A percentile compares a stretch with the other conserved stretches of the same genome.
Conservation (phyloP, 2,888 invertebrate genomes). For the Drosophila greeni region DNA sequence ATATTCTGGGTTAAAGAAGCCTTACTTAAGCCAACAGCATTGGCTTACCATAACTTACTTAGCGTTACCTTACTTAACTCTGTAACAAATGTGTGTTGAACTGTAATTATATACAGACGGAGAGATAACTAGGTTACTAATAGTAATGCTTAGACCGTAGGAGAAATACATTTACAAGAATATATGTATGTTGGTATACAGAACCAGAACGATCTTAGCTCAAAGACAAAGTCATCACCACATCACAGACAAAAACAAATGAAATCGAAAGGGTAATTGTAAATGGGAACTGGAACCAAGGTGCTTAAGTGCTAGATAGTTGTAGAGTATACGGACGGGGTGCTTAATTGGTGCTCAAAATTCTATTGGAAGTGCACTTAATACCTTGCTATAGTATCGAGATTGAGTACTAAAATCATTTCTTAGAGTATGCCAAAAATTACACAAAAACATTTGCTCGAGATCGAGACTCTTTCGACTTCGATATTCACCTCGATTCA, state of each 20-base stretch:
- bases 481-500: conserved; percentile 31
- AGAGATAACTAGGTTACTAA: conserved; percentile 45
- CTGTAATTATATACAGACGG: conserved; percentile 10
- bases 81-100: conserved; percentile 18
- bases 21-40: conserved; percentile 33
- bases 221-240: conserved; percentile 70
- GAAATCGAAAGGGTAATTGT: conserved; percentile 15
- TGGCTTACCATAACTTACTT: conserved; percentile 19
- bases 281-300: conserved; percentile 40
- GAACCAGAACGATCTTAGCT: conserved; percentile 64
- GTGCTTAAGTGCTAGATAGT: conserved; percentile 63
- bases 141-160: conserved; percentile 57
- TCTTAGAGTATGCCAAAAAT: conserved; percentile 55
- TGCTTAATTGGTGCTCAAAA: conserved; percentile 68
- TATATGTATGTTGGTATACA: conserved; percentile 36
- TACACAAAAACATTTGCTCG: conserved; percentile 46
- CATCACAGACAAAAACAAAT: conserved; percentile 71
- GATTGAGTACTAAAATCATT: conserved; percentile 42
- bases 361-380: conserved; percentile 60
- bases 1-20: conserved; percentile 20
- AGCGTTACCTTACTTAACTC: conserved; percentile 56
- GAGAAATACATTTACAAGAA: conserved; percentile 41
- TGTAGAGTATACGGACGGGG: conserved; percentile 33
- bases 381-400: conserved; percentile 63
- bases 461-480: conserved; percentile 19